Conservation (phyloP, 2,113 vertebrate species). For the Camelus bactrianus region DNA sequence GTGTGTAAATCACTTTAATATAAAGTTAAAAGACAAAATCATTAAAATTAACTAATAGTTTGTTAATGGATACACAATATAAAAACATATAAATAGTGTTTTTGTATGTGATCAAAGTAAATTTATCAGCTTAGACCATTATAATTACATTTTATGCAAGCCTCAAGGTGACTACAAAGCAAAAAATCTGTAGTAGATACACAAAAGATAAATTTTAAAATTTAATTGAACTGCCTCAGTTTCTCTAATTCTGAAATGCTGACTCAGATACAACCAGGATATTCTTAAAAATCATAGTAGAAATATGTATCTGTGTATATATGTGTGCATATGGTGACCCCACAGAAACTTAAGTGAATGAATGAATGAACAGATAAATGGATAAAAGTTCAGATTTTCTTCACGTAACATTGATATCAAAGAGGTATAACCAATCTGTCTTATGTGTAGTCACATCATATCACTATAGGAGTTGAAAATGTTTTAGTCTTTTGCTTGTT, state of each 20-base stretch:
- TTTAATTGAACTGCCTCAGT: not conserved
- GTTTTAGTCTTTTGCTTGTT: not conserved
- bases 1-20: not conserved
- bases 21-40: not conserved
- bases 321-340: accelerated
- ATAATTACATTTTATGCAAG: not conserved
- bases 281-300: not conserved
- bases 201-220: not conserved
- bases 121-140: not conserved
- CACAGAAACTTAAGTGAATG: not conserved
- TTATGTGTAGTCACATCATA: not conserved
- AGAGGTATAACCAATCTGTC: not conserved
- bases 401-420: not conserved
- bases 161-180: not conserved
- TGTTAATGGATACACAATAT: not conserved
- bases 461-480: not conserved
- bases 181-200: not conserved
- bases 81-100: not conserved
- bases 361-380: not conserved
- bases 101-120: not conserved
- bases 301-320: not conserved
- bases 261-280: not conserved
- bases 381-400: not conserved
- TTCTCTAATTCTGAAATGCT: constrained; percentile 29
- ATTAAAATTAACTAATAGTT: not conserved